Conservation (phyloP, 2,797 vertebrate species). For the Orientallactaga sibirica region DNA sequence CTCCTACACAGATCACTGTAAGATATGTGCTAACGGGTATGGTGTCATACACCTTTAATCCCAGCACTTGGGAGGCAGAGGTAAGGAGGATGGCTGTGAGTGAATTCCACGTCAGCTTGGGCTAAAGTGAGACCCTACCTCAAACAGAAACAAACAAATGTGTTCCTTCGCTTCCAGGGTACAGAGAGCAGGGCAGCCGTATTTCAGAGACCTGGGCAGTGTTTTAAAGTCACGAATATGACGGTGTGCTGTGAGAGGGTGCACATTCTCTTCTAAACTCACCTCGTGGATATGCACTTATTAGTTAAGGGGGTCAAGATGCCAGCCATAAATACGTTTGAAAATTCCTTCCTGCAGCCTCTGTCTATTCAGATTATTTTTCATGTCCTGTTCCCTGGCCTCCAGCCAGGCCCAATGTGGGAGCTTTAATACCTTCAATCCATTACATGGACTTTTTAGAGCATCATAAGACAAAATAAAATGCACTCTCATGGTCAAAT, state of each 20-base stretch:
- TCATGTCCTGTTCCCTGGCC: conserved; percentile 79
- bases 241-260: conserved; percentile 63
- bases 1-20: background rate
- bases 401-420: conserved; percentile 83
- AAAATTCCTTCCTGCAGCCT: conserved; percentile 82
- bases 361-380: conserved; percentile 82
- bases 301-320: conserved; percentile 80
- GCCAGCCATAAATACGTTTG: conserved; percentile 82
- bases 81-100: too few relatives aligned
- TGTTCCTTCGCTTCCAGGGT: conserved; percentile 31
- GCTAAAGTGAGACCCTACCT: too few relatives aligned
- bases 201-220: conserved; percentile 38
- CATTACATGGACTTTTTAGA: conserved; percentile 82
- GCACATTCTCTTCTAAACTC: conserved; percentile 74
- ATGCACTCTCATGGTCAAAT: conserved; percentile 81
- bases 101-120: too few relatives aligned
- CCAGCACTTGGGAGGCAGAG: too few relatives aligned
- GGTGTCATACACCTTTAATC: too few relatives aligned
- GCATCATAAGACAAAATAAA: conserved; percentile 85
- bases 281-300: conserved; percentile 73
- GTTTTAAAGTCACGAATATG: conserved; percentile 68
- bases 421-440: conserved; percentile 86
- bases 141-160: background rate
- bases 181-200: conserved; percentile 18
- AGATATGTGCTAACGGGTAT: background rate